phyloP scores from a whole-genome alignment of 2,888 invertebrate species.

The Glaucopsyche alexis region DNA sequence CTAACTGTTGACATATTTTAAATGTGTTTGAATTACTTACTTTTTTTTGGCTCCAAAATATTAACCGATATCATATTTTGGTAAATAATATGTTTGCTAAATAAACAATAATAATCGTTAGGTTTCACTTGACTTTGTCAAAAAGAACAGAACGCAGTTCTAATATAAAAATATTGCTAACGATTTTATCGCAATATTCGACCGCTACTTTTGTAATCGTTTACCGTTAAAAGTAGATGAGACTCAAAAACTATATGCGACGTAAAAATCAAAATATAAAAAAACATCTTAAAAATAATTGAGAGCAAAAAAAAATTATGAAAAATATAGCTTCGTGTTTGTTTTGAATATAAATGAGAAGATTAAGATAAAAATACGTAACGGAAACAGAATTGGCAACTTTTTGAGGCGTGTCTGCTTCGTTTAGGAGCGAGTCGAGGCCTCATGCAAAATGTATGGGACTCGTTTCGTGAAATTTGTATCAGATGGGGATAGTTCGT shows the following conservation, averaged over 20 bases:
- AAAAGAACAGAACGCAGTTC: no score
- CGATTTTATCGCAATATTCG: conserved; percentile 4
- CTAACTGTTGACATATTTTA: no score
- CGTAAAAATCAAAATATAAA: background rate
- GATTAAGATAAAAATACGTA: conserved; percentile 26
- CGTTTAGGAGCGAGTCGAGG: conserved; percentile 40
- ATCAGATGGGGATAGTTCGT: conserved; percentile 51
- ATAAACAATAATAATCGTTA: no score
- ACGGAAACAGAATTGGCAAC: conserved; percentile 37
- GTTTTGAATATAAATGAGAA: conserved; percentile 18
- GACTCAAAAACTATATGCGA: background rate
- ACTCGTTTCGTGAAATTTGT: conserved; percentile 53
- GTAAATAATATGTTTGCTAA: no score
- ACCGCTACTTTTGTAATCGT: background rate
- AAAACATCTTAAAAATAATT: background rate
- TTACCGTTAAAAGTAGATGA: background rate
- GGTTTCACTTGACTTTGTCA: no score
- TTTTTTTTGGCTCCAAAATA: no score
- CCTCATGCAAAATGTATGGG: conserved; percentile 74
- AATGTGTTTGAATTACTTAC: no score
- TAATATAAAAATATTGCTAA: background rate
- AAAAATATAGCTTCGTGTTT: conserved; percentile 12
- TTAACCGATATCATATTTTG: no score
- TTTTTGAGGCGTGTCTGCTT: conserved; percentile 45
- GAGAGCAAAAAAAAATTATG: background rate